Percentiles rank a stretch among this genome's conserved stretches.
phyloP scores from a whole-genome alignment of 92 coral and sea anemone species.

The Bergia puertoricense region DNA sequence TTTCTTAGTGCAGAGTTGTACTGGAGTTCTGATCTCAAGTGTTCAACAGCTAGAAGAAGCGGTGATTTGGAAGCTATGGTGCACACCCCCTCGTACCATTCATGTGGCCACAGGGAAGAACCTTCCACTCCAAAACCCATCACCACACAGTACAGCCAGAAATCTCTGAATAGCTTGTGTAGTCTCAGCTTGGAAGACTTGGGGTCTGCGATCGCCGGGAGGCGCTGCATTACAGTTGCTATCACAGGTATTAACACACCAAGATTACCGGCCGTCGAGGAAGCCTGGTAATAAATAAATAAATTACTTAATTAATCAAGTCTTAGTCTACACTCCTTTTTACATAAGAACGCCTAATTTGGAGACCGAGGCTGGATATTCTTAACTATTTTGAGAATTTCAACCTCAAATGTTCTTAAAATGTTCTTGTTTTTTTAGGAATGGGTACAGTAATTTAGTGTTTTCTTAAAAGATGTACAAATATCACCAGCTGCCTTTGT shows the following conservation, averaged over 20 bases:
- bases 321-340: too few species aligned
- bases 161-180: conserved; percentile 91
- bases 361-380: too few species aligned
- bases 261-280: conserved; percentile 99
- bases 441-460: too few species aligned
- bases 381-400: too few species aligned
- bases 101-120: conserved; percentile 86
- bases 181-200: conserved; percentile 95
- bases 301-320: too few species aligned
- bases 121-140: conserved; percentile 98
- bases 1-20: conserved; percentile 95
- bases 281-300: conserved; percentile 57
- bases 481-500: too few species aligned
- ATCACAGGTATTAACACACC: conserved; percentile 96
- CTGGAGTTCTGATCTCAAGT: conserved; percentile 89
- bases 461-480: too few species aligned
- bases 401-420: too few species aligned
- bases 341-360: too few species aligned
- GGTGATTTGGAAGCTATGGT: conserved; percentile 92
- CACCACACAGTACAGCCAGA: conserved; percentile 97
- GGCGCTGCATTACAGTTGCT: conserved; percentile 78
- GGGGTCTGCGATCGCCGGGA: conserved; percentile 93
- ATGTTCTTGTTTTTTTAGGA: too few species aligned
- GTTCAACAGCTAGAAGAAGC: conserved; percentile 84
- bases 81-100: conserved; percentile 96